Base-by-base conservation (phyloP, 2,888 invertebrate genomes). In the Eumerus sabulonum region DNA sequence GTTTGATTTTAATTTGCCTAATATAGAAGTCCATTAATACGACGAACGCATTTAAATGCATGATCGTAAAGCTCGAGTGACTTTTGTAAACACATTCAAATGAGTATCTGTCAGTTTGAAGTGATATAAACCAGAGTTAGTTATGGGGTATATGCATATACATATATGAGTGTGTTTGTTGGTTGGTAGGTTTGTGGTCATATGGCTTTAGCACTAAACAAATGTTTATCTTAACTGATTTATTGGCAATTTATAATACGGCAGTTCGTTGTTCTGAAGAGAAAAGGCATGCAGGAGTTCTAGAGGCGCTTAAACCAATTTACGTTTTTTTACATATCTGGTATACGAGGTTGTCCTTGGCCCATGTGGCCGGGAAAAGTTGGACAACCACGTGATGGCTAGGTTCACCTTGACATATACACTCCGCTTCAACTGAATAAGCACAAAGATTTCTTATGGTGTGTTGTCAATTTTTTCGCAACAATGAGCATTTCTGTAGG, bases 51-150 rank as follows among this genome's bases (percentile, higher is more conserved):
- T 45, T 45, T 17, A 16, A 16, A 59, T 36, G 47, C 36, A 19
- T 9, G 57, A 57, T 27, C 45, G 18, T 44, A 57, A 45, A 45
- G 35, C 35, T 45, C 35, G 45, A 45, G 35, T 45, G 38, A 16
- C 57, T 19, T 5, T 56, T 19, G n/a, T 42, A 11, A 13, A 42
- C 12, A 42, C 13, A 19, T 45, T 54, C 38, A 35, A 45, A 56
- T 27, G 27, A 27, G 27, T 27, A 27, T 27, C 48, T 44, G 63
- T 36, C 13, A 36, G 40, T 48, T 66, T 12, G 42, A 67, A 54
- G 53, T 76, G 76, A 71, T 71, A 76, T 64, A 76, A 76, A 76
- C 71, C 63, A 59, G 53, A 9, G 76, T 42, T 76, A 76, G 64
- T 71, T 76, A 48, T 59, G 40, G 27, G 44, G 44, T 40, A 68